A percentile compares a stretch with the other conserved stretches of the same genome.
Conservation (phyloP, 2,888 invertebrate species). For the Troilus luridus region DNA sequence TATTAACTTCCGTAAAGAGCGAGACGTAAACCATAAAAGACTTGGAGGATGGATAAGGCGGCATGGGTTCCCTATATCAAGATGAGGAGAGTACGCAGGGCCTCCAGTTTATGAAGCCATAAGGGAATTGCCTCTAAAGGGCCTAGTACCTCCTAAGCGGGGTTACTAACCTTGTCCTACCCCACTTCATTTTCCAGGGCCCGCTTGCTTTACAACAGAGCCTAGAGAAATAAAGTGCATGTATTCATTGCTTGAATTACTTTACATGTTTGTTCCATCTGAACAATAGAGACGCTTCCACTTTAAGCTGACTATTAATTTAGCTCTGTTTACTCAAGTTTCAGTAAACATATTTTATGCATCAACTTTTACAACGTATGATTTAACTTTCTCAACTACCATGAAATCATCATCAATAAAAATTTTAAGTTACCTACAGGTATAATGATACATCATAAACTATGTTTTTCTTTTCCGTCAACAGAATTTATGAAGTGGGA, state of each 20-base stretch:
- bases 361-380: no score
- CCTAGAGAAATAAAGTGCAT: neutral
- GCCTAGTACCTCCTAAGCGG: neutral
- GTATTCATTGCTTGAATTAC: neutral
- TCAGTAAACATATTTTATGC: no score
- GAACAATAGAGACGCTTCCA: neutral
- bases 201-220: neutral
- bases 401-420: no score
- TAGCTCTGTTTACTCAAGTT: neutral
- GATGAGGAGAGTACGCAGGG: neutral
- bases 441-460: no score
- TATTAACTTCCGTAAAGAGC: neutral
- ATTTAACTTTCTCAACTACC: no score
- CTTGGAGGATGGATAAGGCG: neutral
- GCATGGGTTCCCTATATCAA: neutral
- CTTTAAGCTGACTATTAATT: neutral
- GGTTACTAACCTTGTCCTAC: conserved; percentile 24
- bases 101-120: conserved; percentile 9
- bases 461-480: no score
- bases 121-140: conserved; percentile 27
- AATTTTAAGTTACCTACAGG: no score
- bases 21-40: neutral
- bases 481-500: no score
- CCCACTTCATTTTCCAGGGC: neutral
- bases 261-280: neutral